These are phyloP conservation scores for Ricordea florida DNA, from an alignment of 92 coral and sea anemone genomes.

Conservation along the genomic window DNA sequence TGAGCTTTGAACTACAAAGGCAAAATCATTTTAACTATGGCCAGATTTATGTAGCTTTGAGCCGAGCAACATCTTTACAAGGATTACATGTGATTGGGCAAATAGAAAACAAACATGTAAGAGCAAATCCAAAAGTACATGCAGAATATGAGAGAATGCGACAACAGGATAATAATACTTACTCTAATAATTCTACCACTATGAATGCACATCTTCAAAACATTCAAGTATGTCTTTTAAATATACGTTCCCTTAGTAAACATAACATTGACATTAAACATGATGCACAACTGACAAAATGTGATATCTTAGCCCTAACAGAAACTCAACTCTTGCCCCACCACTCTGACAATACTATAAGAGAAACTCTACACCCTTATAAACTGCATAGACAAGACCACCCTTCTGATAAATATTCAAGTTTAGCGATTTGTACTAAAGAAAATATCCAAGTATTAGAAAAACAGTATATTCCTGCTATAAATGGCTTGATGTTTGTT, in stretches of 20 bases:
- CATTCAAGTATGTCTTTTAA: slow-evolving; percentile 19
- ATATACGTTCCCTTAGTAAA: slow-evolving; percentile 56
- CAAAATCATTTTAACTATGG: slow-evolving; percentile 38
- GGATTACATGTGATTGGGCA: slow-evolving; percentile 35
- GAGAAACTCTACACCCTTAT: slow-evolving; percentile 14
- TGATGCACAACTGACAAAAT: slow-evolving; percentile 37
- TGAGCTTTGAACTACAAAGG: slow-evolving; percentile 27
- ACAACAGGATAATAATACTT: neutral
- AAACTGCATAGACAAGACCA: slow-evolving; percentile 52
- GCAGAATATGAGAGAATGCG: slow-evolving; percentile 50
- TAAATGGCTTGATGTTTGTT: neutral
- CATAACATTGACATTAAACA: slow-evolving; percentile 63
- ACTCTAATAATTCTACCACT: neutral
- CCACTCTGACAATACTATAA: slow-evolving; percentile 15
- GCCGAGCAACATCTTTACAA: slow-evolving; percentile 23
- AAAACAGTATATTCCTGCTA: neutral
- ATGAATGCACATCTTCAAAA: neutral
- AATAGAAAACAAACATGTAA: slow-evolving; percentile 20
- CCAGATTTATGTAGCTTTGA: slow-evolving; percentile 25
- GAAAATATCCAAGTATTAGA: neutral
- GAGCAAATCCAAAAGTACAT: slow-evolving; percentile 24
- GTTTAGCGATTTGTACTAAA: slow-evolving; percentile 24
- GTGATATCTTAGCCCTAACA: slow-evolving; percentile 59
- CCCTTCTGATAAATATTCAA: slow-evolving; percentile 17
- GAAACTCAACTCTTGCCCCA: slow-evolving; percentile 53